phyloP scores from a whole-genome alignment of 2,113 vertebrate genomes.

The Gracilinanus agilis region DNA sequence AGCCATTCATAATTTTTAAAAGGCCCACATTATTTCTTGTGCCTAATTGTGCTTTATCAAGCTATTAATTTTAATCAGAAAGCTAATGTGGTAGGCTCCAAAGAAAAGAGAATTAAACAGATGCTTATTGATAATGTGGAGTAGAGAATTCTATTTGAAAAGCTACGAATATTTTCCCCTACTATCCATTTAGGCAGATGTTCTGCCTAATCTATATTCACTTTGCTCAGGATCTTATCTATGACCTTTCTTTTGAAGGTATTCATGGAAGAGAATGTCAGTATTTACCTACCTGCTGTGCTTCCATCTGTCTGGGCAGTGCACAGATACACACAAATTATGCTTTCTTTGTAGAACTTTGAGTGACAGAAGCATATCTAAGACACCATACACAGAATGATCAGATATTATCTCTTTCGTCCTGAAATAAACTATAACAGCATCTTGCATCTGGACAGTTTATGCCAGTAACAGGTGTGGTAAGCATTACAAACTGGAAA shows the following conservation, averaged over 20 bases:
- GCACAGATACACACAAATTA: conserved; percentile 83
- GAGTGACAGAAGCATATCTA: conserved; percentile 85
- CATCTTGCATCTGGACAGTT: conserved; percentile 78
- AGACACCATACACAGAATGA: conserved; percentile 76
- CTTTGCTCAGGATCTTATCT: conserved; percentile 84
- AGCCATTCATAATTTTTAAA: conserved; percentile 35
- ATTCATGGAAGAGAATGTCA: conserved; percentile 85
- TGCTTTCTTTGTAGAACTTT: conserved; percentile 86
- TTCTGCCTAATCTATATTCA: conserved; percentile 84
- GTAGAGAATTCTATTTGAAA: conserved; percentile 77
- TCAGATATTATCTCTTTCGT: conserved; percentile 80
- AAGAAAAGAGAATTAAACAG: conserved; percentile 79
- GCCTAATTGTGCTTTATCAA: conserved; percentile 66
- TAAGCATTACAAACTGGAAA: conserved; percentile 70
- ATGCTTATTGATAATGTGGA: conserved; percentile 72
- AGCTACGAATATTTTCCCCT: conserved; percentile 75
- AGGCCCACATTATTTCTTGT: conserved; percentile 54
- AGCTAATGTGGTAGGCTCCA: conserved; percentile 47
- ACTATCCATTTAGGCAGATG: conserved; percentile 84
- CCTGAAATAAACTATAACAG: conserved; percentile 77
- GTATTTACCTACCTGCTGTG: conserved; percentile 90
- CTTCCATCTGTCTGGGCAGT: conserved; percentile 86
- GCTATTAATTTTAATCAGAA: conserved; percentile 62
- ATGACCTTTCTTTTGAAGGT: conserved; percentile 87
- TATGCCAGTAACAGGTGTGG: conserved; percentile 79